phyloP scores from a whole-genome alignment of 2,888 invertebrate species.

The Marasmarcha lunaedactyla region DNA sequence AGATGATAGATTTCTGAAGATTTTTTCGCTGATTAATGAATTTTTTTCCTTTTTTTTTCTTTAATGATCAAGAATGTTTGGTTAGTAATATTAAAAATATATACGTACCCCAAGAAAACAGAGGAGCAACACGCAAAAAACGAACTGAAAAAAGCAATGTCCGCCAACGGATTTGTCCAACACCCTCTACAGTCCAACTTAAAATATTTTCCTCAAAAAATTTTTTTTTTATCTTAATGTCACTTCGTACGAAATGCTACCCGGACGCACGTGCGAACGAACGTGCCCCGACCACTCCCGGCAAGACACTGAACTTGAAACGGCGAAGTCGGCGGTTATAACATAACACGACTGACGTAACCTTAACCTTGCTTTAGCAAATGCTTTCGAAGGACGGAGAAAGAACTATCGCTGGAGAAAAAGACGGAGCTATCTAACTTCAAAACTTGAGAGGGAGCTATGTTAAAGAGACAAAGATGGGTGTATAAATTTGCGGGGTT shows the following conservation, averaged over 20 bases:
- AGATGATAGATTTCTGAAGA: too few species aligned
- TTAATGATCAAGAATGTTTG: too few species aligned
- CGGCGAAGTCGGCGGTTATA: conserved; percentile 69
- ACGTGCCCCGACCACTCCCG: conserved; percentile 66
- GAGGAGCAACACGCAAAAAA: too few species aligned
- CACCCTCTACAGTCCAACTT: too few species aligned
- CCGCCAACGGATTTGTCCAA: too few species aligned
- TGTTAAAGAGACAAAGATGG: conserved; percentile 62
- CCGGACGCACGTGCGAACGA: conserved; percentile 35
- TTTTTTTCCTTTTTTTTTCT: too few species aligned
- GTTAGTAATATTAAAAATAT: too few species aligned
- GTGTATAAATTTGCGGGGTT: conserved; percentile 16
- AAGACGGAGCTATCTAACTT: too few species aligned
- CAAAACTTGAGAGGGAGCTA: too few species aligned
- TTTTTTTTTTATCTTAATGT: neutral
- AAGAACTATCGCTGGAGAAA: conserved; percentile 58
- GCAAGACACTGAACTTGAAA: conserved; percentile 69
- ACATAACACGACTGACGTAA: conserved; percentile 72
- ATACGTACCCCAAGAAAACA: too few species aligned
- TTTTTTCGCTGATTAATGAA: too few species aligned
- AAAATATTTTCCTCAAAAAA: neutral
- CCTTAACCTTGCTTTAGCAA: conserved; percentile 72
- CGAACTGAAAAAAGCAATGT: too few species aligned
- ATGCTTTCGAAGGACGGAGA: conserved; percentile 67
- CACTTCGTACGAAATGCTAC: neutral